Percentiles rank a stretch among this genome's conserved stretches.
Conservation (phyloP, 2,888 invertebrate species). For the Dinocampus coccinellae region DNA sequence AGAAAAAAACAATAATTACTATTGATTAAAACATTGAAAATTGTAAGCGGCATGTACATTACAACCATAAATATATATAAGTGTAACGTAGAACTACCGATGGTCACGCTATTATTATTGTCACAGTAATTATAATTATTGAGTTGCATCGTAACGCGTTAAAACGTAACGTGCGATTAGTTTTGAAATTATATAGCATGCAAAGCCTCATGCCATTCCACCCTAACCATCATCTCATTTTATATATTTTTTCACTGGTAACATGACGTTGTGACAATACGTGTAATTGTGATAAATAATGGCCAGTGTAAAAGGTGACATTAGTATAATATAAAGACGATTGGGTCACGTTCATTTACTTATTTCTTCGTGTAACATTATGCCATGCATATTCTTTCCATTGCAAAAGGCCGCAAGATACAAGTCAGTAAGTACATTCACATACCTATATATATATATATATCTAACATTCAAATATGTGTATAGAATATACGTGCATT, state of each 20-base stretch:
- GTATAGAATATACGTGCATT: slow-evolving; percentile 7
- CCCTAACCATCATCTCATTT: background rate
- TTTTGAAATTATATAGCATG: slow-evolving; percentile 37
- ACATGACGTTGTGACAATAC: slow-evolving; percentile 46
- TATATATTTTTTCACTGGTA: background rate
- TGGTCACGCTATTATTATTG: slow-evolving; percentile 59
- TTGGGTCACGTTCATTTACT: background rate
- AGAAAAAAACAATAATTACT: too few relatives aligned
- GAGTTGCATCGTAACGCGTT: slow-evolving; percentile 56
- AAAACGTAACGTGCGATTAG: slow-evolving; percentile 51
- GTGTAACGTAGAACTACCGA: slow-evolving; percentile 6
- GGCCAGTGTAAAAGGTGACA: slow-evolving; percentile 36
- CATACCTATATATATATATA: background rate
- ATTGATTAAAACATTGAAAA: background rate
- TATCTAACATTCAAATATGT: background rate
- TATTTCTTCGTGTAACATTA: background rate
- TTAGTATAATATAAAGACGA: slow-evolving; percentile 22
- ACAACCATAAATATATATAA: background rate
- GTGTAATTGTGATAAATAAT: slow-evolving; percentile 48
- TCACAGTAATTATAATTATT: slow-evolving; percentile 62
- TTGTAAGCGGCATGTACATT: background rate
- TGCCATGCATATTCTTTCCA: background rate
- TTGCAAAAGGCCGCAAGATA: background rate
- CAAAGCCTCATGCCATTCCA: slow-evolving; percentile 1
- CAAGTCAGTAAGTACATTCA: background rate